Evolutionary conservation across 1,140 invertebrate species (phyloP), one percentile per base, ranked within the genome.

Genomic region (Heliothis subflexa): DNA sequence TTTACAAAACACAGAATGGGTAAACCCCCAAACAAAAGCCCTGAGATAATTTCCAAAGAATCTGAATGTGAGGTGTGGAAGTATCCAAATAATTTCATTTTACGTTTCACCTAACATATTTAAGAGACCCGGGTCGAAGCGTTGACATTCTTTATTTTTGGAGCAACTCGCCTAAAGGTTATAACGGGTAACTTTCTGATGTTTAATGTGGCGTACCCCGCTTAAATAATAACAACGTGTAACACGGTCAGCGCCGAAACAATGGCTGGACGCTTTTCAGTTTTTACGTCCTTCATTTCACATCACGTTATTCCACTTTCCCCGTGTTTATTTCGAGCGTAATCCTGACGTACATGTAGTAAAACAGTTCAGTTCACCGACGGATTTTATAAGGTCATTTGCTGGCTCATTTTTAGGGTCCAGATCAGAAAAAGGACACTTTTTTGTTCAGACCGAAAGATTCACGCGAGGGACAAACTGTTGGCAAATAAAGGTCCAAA

Each of bases 21-120:
- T 52, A 83, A 85, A 81, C 82, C 45, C 68, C 50, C 68, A 77
- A 78, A 78, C 79, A 83, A 61, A 85, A 71, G 78, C 78, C 70
- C 71, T 57, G 77, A 66, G 84, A 76, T 81, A 83, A 78, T 70
- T 71, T 72, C 59, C 59, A 62, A 78, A 82, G 70, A 83, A 82
- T 84, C 61, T 72, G 78, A 76, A 80, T 78, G 78, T 70, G 62
- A 80, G 76, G 74, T 78, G 66, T 59, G 62, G 80, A 82, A 81
- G 66, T 84, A 85, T 85, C 80, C 78, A 78, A 84, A 84, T 86
- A 84, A 86, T 86, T 80, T 84, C 62, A 83, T 86, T 84, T 81
- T 77, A 81, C 85, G 78, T 83, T 84, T 83, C 79, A 81, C 68
- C 61, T 78, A 70, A 79, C 83, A 68, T 84, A 64, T 66, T 75